Conservation (phyloP, 2,888 invertebrate species). For the Monopis laevigella region DNA sequence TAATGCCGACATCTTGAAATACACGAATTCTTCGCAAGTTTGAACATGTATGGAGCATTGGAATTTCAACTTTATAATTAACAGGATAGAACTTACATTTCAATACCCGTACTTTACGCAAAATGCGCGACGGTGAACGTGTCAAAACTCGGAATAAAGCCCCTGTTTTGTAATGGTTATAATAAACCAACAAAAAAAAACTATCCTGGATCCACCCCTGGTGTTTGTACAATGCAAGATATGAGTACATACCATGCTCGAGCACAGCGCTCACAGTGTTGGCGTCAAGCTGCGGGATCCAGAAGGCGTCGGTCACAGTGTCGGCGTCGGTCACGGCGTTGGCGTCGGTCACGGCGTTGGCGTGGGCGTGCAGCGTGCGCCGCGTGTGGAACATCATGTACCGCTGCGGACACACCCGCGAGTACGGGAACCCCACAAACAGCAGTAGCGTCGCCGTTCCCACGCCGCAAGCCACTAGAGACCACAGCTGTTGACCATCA, state of each 20-base stretch:
- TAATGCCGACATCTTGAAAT: too few relatives aligned
- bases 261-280: slow-evolving; percentile 68
- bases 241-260: slow-evolving; percentile 23
- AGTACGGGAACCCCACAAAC: slow-evolving; percentile 1
- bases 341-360: slow-evolving; percentile 15
- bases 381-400: slow-evolving; percentile 74
- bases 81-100: too few relatives aligned
- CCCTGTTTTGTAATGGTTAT: too few relatives aligned
- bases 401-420: slow-evolving; percentile 68
- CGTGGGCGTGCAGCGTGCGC: slow-evolving; percentile 55
- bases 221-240: too few relatives aligned
- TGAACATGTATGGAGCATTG: too few relatives aligned
- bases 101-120: too few relatives aligned
- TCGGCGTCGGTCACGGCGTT: slow-evolving; percentile 3
- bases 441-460: background rate
- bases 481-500: slow-evolving; percentile 18
- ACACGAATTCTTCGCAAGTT: too few relatives aligned
- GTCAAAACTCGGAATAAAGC: too few relatives aligned
- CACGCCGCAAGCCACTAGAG: slow-evolving; percentile 73
- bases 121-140: too few relatives aligned
- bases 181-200: too few relatives aligned
- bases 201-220: too few relatives aligned
- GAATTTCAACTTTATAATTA: too few relatives aligned
- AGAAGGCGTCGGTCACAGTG: slow-evolving; percentile 12
- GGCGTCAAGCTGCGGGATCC: slow-evolving; percentile 73